A percentile compares a stretch with the other conserved stretches of the same genome.
These are phyloP conservation scores for Hydriomena furcata DNA, from an alignment of 2,888 invertebrate species.

Conservation along the genomic window DNA sequence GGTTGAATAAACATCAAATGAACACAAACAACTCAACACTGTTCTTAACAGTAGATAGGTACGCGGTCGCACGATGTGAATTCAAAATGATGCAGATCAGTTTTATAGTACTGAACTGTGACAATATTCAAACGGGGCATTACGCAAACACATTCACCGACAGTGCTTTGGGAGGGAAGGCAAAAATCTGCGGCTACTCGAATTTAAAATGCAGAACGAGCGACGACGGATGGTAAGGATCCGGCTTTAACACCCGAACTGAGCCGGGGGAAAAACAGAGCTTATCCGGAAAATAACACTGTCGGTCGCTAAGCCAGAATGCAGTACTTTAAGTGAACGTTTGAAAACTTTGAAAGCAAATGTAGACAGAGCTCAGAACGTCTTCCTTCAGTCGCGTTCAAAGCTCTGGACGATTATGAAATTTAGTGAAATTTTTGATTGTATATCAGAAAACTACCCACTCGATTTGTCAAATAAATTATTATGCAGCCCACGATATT, in stretches of 20 bases:
- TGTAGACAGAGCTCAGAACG: conserved; percentile 13
- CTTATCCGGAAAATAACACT: conserved; percentile 55
- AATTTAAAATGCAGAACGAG: conserved; percentile 61
- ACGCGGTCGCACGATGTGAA: conserved; percentile 43
- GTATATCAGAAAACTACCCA: neutral
- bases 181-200: conserved; percentile 55
- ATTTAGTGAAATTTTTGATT: neutral
- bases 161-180: conserved; percentile 44
- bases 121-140: conserved; percentile 43
- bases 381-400: too few relatives aligned
- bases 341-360: conserved; percentile 45
- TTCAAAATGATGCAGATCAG: conserved; percentile 40
- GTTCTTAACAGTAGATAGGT: conserved; percentile 44
- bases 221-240: conserved; percentile 45
- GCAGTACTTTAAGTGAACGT: conserved; percentile 44
- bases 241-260: conserved; percentile 56
- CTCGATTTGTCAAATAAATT: neutral
- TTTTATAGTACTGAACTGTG: conserved; percentile 24
- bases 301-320: conserved; percentile 43
- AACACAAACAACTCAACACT: conserved; percentile 22
- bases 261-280: conserved; percentile 45
- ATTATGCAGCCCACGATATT: neutral
- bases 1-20: neutral
- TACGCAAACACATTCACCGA: conserved; percentile 53
- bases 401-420: too few relatives aligned